phyloP scores from a whole-genome alignment of 2,113 vertebrate species.

The Dicaeum eximium region DNA sequence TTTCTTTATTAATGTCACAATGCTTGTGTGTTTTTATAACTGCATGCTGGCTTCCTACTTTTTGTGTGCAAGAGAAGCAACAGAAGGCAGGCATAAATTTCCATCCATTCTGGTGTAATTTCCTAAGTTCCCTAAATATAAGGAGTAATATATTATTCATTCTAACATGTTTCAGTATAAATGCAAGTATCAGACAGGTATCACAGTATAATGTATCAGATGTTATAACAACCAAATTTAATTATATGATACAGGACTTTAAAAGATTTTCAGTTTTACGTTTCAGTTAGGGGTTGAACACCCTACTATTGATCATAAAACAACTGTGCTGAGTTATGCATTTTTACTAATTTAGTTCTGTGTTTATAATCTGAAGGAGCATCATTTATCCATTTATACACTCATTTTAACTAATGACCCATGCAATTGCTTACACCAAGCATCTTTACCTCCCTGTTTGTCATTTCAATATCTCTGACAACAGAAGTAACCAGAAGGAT shows the following conservation, averaged over 20 bases:
- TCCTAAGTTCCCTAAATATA: not conserved
- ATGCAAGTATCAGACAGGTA: not conserved
- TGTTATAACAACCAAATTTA: not conserved
- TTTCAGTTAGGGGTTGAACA: not conserved
- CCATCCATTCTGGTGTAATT: not conserved
- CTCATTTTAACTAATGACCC: constrained; percentile 19
- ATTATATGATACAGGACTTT: not conserved
- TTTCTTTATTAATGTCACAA: not conserved
- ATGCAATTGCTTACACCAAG: constrained; percentile 32
- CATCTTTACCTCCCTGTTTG: constrained; percentile 8
- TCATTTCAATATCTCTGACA: not conserved
- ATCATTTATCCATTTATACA: constrained; percentile 33
- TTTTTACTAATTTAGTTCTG: not conserved
- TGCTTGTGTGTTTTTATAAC: not conserved
- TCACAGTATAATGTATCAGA: not conserved
- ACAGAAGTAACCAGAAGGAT: not conserved
- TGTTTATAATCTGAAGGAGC: not conserved
- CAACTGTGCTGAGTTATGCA: not conserved
- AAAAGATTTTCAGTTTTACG: not conserved
- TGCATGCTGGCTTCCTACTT: not conserved
- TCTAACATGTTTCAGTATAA: not conserved
- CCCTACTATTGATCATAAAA: not conserved
- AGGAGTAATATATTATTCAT: not conserved
- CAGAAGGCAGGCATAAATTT: not conserved
- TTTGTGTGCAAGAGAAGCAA: not conserved